Evolutionary conservation across 37 sponge, comb jelly and placozoan species (phyloP).

Genomic region (Oopsacas minuta): DNA sequence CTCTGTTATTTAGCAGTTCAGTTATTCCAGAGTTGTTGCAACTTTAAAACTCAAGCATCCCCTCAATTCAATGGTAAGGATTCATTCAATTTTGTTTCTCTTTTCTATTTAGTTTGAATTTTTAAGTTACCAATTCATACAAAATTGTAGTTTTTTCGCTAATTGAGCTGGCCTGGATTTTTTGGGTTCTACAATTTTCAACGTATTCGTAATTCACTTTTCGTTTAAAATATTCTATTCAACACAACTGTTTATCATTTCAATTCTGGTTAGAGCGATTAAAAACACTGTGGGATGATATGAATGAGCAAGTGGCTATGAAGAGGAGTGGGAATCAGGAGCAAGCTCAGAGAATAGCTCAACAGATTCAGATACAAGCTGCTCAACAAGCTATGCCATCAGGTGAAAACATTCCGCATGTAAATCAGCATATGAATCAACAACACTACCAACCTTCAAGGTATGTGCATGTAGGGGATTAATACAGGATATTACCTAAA

Average conservation of each 20-base stretch:
- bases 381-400: not conserved
- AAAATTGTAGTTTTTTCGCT: too few relatives aligned
- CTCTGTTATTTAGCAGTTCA: not conserved
- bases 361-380: constrained; percentile 14
- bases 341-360: constrained; percentile 9
- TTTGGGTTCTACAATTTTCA: too few relatives aligned
- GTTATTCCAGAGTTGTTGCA: not conserved
- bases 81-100: too few relatives aligned
- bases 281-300: not conserved
- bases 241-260: not conserved
- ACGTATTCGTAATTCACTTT: not conserved
- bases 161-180: too few relatives aligned
- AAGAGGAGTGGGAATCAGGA: constrained; percentile 1
- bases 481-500: too few relatives aligned
- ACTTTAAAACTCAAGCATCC: constrained; percentile 17
- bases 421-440: not conserved
- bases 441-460: not conserved
- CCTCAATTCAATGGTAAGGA: constrained; percentile 18
- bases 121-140: too few relatives aligned
- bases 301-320: not conserved
- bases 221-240: not conserved
- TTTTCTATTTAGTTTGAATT: too few relatives aligned
- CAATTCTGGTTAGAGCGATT: not conserved
- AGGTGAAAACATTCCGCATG: not conserved
- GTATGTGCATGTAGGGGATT: too few relatives aligned